Conservation (phyloP, 2,888 invertebrate genomes). For the Xestoiulus laeticollis region DNA sequence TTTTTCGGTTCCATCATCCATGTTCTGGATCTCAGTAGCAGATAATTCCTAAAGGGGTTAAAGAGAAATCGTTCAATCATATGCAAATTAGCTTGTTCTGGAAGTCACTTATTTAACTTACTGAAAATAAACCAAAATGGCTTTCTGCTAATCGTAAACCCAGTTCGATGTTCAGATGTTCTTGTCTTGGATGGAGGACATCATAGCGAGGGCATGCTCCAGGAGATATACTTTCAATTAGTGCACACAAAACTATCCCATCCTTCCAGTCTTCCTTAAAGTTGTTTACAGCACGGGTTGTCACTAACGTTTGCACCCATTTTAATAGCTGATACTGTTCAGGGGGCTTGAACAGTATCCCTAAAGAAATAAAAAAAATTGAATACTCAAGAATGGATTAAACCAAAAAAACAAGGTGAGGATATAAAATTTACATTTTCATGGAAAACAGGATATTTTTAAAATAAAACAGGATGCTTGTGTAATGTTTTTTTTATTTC, state of each 20-base stretch:
- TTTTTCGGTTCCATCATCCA: conserved; percentile 31
- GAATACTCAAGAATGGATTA: not conserved
- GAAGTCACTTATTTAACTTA: conserved; percentile 37
- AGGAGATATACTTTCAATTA: conserved; percentile 55
- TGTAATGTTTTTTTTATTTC: not conserved
- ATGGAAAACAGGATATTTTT: not conserved
- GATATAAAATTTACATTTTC: not conserved
- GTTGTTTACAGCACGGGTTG: conserved; percentile 51
- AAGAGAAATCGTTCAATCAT: not conserved
- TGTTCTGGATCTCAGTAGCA: conserved; percentile 12
- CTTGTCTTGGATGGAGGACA: conserved; percentile 55
- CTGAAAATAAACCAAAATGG: conserved; percentile 54
- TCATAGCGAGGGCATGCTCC: conserved; percentile 54
- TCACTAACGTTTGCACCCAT: conserved; percentile 54
- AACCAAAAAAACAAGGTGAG: not conserved
- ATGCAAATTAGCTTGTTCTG: too few species aligned
- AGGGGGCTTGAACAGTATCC: not conserved
- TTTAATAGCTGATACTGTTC: conserved; percentile 49
- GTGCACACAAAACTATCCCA: conserved; percentile 54
- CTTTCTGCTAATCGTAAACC: conserved; percentile 54
- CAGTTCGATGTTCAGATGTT: conserved; percentile 53
- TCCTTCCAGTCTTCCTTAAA: conserved; percentile 55
- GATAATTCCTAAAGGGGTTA: conserved; percentile 23
- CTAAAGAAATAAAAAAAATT: not conserved
- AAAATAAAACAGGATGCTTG: not conserved